Base-by-base conservation (phyloP, 1,140 invertebrate genomes). In the Dendroctonus valens region DNA sequence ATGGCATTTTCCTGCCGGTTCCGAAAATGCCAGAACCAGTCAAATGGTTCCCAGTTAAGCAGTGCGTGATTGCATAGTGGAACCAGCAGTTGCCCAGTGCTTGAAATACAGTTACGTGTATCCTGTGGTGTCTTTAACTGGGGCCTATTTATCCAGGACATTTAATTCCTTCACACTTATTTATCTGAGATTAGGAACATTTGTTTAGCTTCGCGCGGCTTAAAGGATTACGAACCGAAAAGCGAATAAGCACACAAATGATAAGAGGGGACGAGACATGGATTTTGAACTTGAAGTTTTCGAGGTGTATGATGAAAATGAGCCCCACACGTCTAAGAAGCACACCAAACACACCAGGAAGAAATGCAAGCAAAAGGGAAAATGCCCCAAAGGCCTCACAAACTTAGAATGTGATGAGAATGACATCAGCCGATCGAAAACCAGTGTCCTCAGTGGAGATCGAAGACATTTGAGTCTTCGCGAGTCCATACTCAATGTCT, bases 401-500 rank as follows among this genome's bases (percentile, higher is more conserved):
- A 61, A 73, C 57, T 68, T 73, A 38, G 72, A 72, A 46, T 58
- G 62, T 50, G 68, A 57, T 26, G 74, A 73, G 48, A 75, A 72
- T 69, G 75, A 76, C 54, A 72, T 74, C 58, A 70, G 50, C 57
- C 71, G 72, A 58, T 77, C 75, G 46, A 78, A 77, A 59, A 72
- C 70, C 9, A 77, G 75, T 72, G 72, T 76, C n/a, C 52, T 64
- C 14, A 69, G 72, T 70, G 79, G 79, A 72, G 70, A 80, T 52
- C 77, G 81, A 65, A 82, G 76, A 63, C 79, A 80, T 41, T 68
- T 73, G 53, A 71, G 73, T 62, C 65, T 83, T 7, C 80, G 86
- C 59, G 83, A 85, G 70, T 86, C 84, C 26, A 80, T 89, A 71
- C 81, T 88, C 51, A 85, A 84, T 68, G 83, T 89, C 59, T 81